phyloP scores from a whole-genome alignment of 2,113 vertebrate species.

The Ageneiosus marmoratus region DNA sequence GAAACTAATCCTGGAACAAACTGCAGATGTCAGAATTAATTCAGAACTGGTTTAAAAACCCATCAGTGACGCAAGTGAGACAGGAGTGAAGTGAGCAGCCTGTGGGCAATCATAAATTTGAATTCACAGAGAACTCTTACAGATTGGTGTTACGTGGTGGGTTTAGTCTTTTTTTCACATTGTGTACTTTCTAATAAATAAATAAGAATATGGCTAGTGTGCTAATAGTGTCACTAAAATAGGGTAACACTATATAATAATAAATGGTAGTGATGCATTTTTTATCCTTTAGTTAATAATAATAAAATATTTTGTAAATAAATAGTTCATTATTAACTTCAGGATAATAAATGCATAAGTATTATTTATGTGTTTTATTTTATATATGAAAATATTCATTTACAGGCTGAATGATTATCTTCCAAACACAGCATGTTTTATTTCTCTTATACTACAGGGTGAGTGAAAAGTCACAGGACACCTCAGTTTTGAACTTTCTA shows the following conservation, averaged over 20 bases:
- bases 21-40: neutral
- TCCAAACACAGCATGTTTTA: neutral
- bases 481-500: too few species aligned
- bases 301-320: too few species aligned
- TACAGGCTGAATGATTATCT: neutral
- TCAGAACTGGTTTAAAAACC: neutral
- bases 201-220: too few species aligned
- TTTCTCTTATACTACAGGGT: neutral
- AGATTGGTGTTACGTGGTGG: neutral
- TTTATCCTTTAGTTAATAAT: too few species aligned
- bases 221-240: too few species aligned
- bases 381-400: neutral
- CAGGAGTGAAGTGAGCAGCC: neutral
- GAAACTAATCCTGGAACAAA: neutral
- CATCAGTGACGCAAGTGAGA: neutral
- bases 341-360: too few species aligned
- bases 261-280: too few species aligned
- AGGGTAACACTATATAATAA: too few species aligned
- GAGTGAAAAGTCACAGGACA: too few species aligned
- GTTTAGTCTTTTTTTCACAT: too few species aligned
- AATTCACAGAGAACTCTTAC: neutral
- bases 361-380: neutral
- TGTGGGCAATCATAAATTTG: neutral
- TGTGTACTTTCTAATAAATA: too few species aligned
- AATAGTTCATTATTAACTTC: too few species aligned